phyloP scores from a whole-genome alignment of 2,113 vertebrate genomes.

The Benitochromis conjunctus region DNA sequence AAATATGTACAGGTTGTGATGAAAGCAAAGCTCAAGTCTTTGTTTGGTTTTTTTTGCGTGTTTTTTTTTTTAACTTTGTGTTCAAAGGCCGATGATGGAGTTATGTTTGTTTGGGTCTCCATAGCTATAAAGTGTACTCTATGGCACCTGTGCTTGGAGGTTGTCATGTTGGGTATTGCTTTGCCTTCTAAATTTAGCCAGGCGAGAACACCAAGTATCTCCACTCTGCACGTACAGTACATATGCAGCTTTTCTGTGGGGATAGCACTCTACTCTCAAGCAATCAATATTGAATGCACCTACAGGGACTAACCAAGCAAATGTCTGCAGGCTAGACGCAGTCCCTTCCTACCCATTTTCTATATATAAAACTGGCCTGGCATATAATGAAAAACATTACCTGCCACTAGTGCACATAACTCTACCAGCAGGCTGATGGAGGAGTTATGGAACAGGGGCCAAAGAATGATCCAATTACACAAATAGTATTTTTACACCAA shows the following conservation, averaged over 20 bases:
- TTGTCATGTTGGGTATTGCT: slow-evolving; percentile 42
- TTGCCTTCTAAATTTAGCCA: slow-evolving; percentile 56
- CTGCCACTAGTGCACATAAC: slow-evolving; percentile 64
- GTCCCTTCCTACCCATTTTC: slow-evolving; percentile 65
- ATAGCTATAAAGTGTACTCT: neutral
- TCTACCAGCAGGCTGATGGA: slow-evolving; percentile 44
- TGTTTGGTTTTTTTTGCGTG: neutral
- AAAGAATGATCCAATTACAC: slow-evolving; percentile 71
- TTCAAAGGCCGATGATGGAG: neutral
- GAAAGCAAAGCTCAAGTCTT: neutral
- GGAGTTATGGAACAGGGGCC: slow-evolving; percentile 50
- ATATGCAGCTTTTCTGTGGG: slow-evolving; percentile 41
- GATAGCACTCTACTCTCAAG: slow-evolving; percentile 40
- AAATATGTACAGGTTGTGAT: neutral
- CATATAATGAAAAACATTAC: slow-evolving; percentile 72
- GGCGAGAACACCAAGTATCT: slow-evolving; percentile 28
- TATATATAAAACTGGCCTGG: slow-evolving; percentile 72
- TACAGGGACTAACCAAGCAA: slow-evolving; percentile 66
- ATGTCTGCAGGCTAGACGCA: slow-evolving; percentile 56
- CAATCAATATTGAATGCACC: slow-evolving; percentile 74
- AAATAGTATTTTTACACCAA: slow-evolving; percentile 58
- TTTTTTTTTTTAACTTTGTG: neutral
- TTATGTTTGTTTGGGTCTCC: neutral
- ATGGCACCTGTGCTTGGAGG: slow-evolving; percentile 9
- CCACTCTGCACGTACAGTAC: slow-evolving; percentile 9